Percentiles rank a stretch among this genome's conserved stretches.
These are phyloP conservation scores for Misgurnus anguillicaudatus DNA, from an alignment of 2,113 vertebrate genomes.

Conservation along the genomic window DNA sequence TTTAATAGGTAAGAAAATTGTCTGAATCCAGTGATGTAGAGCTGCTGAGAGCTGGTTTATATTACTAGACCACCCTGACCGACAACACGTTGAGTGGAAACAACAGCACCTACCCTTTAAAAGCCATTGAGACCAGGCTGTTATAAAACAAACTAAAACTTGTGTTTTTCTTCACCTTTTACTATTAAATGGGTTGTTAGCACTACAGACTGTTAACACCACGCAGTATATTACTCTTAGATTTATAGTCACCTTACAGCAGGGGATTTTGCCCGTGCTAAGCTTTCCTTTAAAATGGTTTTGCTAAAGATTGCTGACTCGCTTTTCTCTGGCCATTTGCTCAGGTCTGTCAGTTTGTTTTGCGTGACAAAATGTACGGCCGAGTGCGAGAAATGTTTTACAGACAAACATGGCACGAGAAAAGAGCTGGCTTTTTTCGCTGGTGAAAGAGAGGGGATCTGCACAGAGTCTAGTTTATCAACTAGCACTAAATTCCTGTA, in stretches of 20 bases:
- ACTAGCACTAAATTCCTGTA: not conserved
- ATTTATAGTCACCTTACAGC: slow-evolving; percentile 42
- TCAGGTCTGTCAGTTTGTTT: slow-evolving; percentile 2
- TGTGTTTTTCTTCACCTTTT: slow-evolving; percentile 39
- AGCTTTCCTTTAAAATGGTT: slow-evolving; percentile 29
- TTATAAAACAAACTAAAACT: slow-evolving; percentile 30
- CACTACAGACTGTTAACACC: slow-evolving; percentile 21
- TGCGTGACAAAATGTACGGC: slow-evolving; percentile 16
- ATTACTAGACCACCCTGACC: slow-evolving; percentile 28
- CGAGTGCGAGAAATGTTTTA: slow-evolving; percentile 23
- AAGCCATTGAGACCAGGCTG: slow-evolving; percentile 29
- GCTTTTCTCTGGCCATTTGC: slow-evolving; percentile 22
- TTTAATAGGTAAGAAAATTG: slow-evolving; percentile 2
- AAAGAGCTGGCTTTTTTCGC: not conserved
- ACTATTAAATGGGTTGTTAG: slow-evolving; percentile 52
- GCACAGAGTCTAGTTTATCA: slow-evolving; percentile 11
- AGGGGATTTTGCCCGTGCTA: slow-evolving; percentile 11
- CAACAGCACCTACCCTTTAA: slow-evolving; percentile 25
- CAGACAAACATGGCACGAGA: slow-evolving; percentile 12
- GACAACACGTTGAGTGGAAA: slow-evolving; percentile 40
- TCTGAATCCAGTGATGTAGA: not conserved
- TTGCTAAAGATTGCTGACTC: slow-evolving; percentile 44
- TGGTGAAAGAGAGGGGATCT: not conserved
- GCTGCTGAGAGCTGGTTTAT: slow-evolving; percentile 33
- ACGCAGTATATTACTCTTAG: slow-evolving; percentile 42